These are phyloP conservation scores for Acipenser oxyrinchus DNA, from an alignment of 2,797 vertebrate genomes.

Conservation along the genomic window DNA sequence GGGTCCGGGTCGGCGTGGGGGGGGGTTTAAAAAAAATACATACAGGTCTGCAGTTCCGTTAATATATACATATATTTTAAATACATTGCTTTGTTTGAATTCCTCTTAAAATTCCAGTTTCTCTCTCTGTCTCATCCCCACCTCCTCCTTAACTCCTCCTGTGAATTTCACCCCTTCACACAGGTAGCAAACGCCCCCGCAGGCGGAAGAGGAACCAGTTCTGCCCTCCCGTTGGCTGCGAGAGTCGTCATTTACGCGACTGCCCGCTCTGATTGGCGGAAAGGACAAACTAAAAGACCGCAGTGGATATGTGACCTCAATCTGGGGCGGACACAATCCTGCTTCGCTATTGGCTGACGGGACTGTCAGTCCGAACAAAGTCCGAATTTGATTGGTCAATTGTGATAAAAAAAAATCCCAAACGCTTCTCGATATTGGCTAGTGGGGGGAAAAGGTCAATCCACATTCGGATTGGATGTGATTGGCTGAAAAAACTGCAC, in stretches of 20 bases:
- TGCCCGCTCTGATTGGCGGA: not conserved
- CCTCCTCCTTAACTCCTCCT: conserved; percentile 32
- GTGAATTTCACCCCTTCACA: conserved; percentile 37
- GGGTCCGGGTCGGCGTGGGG: conserved; percentile 1
- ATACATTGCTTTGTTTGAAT: conserved; percentile 21
- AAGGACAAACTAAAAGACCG: not conserved
- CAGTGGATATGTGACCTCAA: not conserved
- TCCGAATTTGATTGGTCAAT: conserved; percentile 1
- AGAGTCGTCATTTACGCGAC: conserved; percentile 10
- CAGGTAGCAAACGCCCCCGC: conserved; percentile 40
- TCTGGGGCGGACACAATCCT: not conserved
- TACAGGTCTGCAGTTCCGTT: conserved; percentile 11
- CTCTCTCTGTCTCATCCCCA: conserved; percentile 14
- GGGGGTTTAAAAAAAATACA: conserved; percentile 1
- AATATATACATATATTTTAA: conserved; percentile 1
- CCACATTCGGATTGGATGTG: too few relatives aligned
- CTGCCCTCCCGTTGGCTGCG: conserved; percentile 21
- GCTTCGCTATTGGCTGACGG: conserved; percentile 3
- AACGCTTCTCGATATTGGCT: not conserved
- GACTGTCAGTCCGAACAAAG: too few relatives aligned
- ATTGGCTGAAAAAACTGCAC: too few relatives aligned
- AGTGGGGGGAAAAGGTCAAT: not conserved
- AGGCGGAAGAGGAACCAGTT: conserved; percentile 31
- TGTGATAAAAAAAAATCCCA: not conserved
- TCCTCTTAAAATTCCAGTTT: conserved; percentile 23